A percentile compares a stretch with the other conserved stretches of the same genome.
Evolutionary conservation across 2,113 vertebrate species (phyloP).

Genomic region (Illadopsis cleaveri): DNA sequence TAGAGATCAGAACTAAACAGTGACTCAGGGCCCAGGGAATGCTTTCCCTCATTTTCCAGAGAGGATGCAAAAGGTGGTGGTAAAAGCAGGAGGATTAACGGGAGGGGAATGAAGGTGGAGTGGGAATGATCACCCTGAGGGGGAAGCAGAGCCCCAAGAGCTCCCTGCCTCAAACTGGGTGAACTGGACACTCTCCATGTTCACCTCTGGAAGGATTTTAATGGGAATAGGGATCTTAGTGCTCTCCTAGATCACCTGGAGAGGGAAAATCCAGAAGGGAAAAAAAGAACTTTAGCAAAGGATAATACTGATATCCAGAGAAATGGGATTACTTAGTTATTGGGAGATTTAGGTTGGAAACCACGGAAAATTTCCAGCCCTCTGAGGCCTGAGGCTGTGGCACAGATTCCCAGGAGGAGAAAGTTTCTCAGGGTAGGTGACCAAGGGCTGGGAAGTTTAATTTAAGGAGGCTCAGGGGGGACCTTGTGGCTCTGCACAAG

Average conservation of each 20-base stretch:
- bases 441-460: background rate
- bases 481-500: background rate
- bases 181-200: background rate
- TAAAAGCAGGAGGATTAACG: background rate
- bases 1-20: background rate
- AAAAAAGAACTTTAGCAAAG: background rate
- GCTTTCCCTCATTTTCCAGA: background rate
- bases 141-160: background rate
- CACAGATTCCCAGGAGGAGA: background rate
- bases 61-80: background rate
- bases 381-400: background rate
- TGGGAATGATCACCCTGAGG: background rate
- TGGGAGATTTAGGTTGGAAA: background rate
- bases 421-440: rapidly evolving
- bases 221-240: background rate
- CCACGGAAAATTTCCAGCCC: background rate
- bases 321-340: background rate
- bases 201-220: background rate
- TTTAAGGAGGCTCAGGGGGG: background rate
- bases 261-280: background rate
- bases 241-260: background rate
- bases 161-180: background rate
- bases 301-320: background rate
- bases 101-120: background rate
- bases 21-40: background rate